Conservation (phyloP, 2,797 vertebrate genomes). For the Anabas testudineus region DNA sequence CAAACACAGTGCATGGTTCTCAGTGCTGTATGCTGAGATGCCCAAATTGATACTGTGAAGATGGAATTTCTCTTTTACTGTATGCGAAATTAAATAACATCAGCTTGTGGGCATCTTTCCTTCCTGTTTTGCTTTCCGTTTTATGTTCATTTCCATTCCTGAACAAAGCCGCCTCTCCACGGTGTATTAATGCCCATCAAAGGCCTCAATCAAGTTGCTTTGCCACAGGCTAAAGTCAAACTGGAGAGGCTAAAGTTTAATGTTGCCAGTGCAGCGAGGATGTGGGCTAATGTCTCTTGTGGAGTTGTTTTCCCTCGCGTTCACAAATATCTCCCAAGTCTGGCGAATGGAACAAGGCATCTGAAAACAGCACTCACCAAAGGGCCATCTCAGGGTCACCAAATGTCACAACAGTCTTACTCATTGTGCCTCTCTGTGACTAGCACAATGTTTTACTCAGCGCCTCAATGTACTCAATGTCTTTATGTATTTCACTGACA, state of each 20-base stretch:
- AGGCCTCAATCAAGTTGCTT: slow-evolving; percentile 76
- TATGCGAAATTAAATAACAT: slow-evolving; percentile 81
- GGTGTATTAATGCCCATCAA: slow-evolving; percentile 82
- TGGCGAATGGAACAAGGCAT: slow-evolving; percentile 51
- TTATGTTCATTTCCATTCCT: slow-evolving; percentile 74
- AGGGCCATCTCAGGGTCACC: slow-evolving; percentile 66
- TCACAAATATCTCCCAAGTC: slow-evolving; percentile 71
- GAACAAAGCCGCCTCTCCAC: slow-evolving; percentile 79
- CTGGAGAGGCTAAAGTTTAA: slow-evolving; percentile 71
- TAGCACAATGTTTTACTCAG: slow-evolving; percentile 39
- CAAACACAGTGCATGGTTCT: slow-evolving; percentile 4
- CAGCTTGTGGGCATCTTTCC: slow-evolving; percentile 69
- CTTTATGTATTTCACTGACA: slow-evolving; percentile 57
- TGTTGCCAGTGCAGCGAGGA: slow-evolving; percentile 69
- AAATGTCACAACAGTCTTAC: slow-evolving; percentile 67
- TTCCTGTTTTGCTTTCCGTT: slow-evolving; percentile 78
- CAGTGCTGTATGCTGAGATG: slow-evolving; percentile 44
- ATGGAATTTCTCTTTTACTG: slow-evolving; percentile 66
- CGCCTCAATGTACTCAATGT: slow-evolving; percentile 13
- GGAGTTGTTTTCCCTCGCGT: slow-evolving; percentile 69
- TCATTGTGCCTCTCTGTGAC: slow-evolving; percentile 58
- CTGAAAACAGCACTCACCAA: slow-evolving; percentile 51
- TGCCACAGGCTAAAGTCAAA: slow-evolving; percentile 77
- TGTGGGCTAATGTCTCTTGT: slow-evolving; percentile 72
- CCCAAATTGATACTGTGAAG: slow-evolving; percentile 55